Evolutionary conservation across 2,797 vertebrate species (phyloP), one percentile per base, ranked within the genome.

Genomic region (Sylvia borin): DNA sequence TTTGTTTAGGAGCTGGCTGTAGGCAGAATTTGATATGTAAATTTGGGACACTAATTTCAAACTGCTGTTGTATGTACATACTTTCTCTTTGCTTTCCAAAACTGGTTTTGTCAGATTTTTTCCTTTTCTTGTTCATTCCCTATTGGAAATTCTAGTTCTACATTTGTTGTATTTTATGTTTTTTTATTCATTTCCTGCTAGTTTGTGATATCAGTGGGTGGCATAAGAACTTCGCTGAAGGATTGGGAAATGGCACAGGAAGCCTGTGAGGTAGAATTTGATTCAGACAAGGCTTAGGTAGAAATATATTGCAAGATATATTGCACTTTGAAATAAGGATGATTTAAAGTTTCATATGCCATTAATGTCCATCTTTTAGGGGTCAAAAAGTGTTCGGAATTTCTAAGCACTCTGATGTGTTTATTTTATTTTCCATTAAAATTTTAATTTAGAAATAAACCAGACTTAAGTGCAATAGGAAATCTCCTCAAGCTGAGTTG

Each of bases 371-470:
- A 85, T 91, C 67, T 92, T 93, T 95, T 83, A 84, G 31, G 43
- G 42, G 27, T 97, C 68, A 96, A 89, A 95, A 95, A 91, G 34
- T 68, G 65, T 88, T 95, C 92, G 88, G 71, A 93, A 89, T 93
- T 96, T 97, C 90, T 91, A 93, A 94, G 80, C 36, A 66, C 36
- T 92, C 85, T 58, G 58, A 24, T 94, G 32, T 90, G 83, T 81
- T 91, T 89, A 43, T 85, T 96, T 85, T 93, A 60, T 83, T 95
- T 90, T 90, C 70, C 73, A 31, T 70, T 94, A 88, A 94, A 82
- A 94, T 89, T 65, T 3, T 95, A 78, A 94, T 97, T 91, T 95
- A 96, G 73, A 94, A 97, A 96, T 94, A 96, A 96, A 95, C 92
- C 58, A 79, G 84, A 90, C 55, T 88, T 91, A 84, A 88, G 38